A percentile compares a stretch with the other conserved stretches of the same genome.
Conservation (phyloP, 1,140 invertebrate species). For the Brachionus rubens region DNA sequence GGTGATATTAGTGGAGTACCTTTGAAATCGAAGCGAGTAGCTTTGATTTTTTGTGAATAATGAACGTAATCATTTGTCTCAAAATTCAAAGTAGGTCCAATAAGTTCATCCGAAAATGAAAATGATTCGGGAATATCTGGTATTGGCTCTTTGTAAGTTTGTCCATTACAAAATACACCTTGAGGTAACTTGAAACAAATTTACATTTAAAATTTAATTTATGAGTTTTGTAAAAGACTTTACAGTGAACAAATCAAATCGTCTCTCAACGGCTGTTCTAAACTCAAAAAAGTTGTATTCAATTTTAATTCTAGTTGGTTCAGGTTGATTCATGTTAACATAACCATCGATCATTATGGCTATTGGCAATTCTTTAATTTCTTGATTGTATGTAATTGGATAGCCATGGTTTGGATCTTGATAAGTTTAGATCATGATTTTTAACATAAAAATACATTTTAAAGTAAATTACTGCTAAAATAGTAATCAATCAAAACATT, state of each 20-base stretch:
- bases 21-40: slow-evolving; percentile 10
- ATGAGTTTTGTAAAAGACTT: not conserved
- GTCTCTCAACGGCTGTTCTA: slow-evolving; percentile 17
- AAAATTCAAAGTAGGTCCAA: not conserved
- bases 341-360: not conserved
- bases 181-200: slow-evolving; percentile 17
- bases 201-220: not conserved
- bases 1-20: not conserved
- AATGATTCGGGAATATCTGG: slow-evolving; percentile 12
- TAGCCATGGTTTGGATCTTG: not conserved
- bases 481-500: slow-evolving; percentile 44
- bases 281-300: slow-evolving; percentile 46
- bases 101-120: slow-evolving; percentile 1
- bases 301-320: not conserved
- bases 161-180: slow-evolving; percentile 36
- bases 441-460: not conserved
- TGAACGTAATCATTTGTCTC: not conserved
- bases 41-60: not conserved
- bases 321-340: not conserved
- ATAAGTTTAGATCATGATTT: not conserved
- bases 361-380: slow-evolving; percentile 16
- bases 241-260: slow-evolving; percentile 17
- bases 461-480: slow-evolving; percentile 18
- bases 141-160: slow-evolving; percentile 22
- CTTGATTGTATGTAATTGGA: slow-evolving; percentile 4